Percentiles rank a stretch among this genome's conserved stretches.
Conservation (phyloP, 2,797 vertebrate genomes). For the Platalea minor region DNA sequence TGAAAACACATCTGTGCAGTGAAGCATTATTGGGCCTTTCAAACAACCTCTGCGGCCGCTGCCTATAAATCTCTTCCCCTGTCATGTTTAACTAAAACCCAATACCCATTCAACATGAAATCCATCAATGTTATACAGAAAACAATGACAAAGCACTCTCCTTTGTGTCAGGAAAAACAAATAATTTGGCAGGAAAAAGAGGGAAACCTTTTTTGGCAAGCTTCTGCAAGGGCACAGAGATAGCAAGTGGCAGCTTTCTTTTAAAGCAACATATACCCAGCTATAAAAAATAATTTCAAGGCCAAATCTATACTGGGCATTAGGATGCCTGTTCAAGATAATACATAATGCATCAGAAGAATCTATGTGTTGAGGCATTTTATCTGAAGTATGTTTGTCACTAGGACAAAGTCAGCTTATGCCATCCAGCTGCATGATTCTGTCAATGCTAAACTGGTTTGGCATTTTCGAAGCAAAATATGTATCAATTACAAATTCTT, state of each 20-base stretch:
- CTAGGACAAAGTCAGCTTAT: neutral
- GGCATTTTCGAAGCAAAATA: conserved; percentile 18
- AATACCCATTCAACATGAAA: conserved; percentile 92
- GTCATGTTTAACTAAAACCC: conserved; percentile 90
- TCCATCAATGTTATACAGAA: conserved; percentile 90
- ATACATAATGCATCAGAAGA: neutral
- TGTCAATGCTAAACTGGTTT: neutral
- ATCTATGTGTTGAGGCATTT: conserved; percentile 6
- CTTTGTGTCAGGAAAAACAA: conserved; percentile 70
- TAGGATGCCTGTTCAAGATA: neutral
- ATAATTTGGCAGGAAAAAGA: conserved; percentile 57
- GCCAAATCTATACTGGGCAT: neutral
- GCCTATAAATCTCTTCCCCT: conserved; percentile 88
- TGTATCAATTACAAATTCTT: neutral
- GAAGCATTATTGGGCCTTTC: conserved; percentile 83
- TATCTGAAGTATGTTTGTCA: neutral
- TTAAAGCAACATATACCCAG: conserved; percentile 17
- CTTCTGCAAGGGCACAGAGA: neutral
- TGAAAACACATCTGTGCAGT: conserved; percentile 67
- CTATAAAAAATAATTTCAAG: conserved; percentile 13
- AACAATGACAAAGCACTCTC: conserved; percentile 91
- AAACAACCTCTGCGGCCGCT: conserved; percentile 79
- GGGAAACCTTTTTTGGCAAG: conserved; percentile 41
- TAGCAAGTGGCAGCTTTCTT: conserved; percentile 13
- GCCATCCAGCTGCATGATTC: neutral